These are phyloP conservation scores for Tanypteryx hageni DNA, from an alignment of 2,888 invertebrate species.

Conservation along the genomic window DNA sequence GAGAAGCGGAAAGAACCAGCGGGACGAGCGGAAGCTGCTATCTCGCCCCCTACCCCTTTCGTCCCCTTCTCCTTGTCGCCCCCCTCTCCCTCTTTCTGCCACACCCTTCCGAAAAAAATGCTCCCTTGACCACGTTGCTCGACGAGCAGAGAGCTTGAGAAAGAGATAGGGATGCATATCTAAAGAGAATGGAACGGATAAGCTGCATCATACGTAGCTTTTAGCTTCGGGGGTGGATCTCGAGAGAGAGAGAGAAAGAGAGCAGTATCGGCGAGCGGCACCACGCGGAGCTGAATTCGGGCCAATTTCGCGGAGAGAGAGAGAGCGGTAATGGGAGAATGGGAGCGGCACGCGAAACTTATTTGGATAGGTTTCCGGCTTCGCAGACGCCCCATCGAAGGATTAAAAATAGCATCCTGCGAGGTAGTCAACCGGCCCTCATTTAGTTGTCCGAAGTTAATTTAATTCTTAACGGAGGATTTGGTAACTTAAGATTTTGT, in stretches of 20 bases:
- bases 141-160: neutral
- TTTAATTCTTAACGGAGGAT: too few relatives aligned
- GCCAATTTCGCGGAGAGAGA: neutral
- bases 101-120: too few relatives aligned
- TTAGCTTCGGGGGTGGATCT: neutral
- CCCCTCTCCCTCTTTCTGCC: too few relatives aligned
- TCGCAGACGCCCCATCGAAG: slow-evolving; percentile 5
- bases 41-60: too few relatives aligned
- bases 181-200: neutral
- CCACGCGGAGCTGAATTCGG: slow-evolving; percentile 1
- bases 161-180: neutral
- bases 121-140: too few relatives aligned
- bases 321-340: neutral
- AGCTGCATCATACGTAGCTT: neutral
- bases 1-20: too few relatives aligned
- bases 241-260: too few relatives aligned
- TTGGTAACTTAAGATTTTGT: too few relatives aligned
- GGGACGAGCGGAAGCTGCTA: too few relatives aligned
- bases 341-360: neutral
- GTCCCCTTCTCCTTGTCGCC: too few relatives aligned
- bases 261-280: neutral
- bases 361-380: slow-evolving; percentile 23
- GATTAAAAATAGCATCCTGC: slow-evolving; percentile 35
- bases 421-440: slow-evolving; percentile 6
- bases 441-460: neutral